Conservation (phyloP, 1,140 invertebrate genomes). For the Phymorhynchus buccinoides region DNA sequence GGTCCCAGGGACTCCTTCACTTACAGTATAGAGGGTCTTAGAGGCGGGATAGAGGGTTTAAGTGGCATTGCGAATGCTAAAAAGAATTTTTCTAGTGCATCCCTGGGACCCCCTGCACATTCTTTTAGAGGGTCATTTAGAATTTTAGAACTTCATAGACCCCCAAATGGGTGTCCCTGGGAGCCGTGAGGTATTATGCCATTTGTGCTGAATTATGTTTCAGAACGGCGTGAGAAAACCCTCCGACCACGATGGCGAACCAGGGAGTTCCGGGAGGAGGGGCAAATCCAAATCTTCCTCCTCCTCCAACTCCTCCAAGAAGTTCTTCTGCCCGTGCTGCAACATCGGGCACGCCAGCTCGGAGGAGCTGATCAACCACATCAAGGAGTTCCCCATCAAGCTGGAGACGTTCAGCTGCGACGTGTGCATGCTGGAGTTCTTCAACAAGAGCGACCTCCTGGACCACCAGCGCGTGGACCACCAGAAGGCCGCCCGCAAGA, state of each 20-base stretch:
- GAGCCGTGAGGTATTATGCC: too few relatives aligned
- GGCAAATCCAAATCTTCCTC: background rate
- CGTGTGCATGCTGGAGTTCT: slow-evolving; percentile 28
- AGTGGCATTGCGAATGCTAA: too few relatives aligned
- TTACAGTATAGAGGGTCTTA: too few relatives aligned
- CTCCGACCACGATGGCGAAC: too few relatives aligned
- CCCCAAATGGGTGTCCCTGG: too few relatives aligned
- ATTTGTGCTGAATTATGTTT: too few relatives aligned
- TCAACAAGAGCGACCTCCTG: slow-evolving; percentile 10
- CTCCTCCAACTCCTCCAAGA: background rate
- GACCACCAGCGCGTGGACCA: slow-evolving; percentile 30
- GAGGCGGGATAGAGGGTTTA: too few relatives aligned
- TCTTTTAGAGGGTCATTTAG: too few relatives aligned
- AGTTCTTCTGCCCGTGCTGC: slow-evolving; percentile 33
- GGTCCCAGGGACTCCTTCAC: too few relatives aligned
- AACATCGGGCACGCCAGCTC: background rate
- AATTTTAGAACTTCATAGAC: too few relatives aligned
- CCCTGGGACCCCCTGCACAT: too few relatives aligned
- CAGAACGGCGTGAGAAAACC: background rate
- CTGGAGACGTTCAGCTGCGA: slow-evolving; percentile 26
- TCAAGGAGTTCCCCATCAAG: slow-evolving; percentile 31
- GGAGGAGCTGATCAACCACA: slow-evolving; percentile 32
- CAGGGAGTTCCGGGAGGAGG: background rate
- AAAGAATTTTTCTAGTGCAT: too few relatives aligned
- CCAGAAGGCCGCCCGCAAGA: background rate